These are phyloP conservation scores for Sipha flava DNA, from an alignment of 1,140 invertebrate genomes.

Conservation along the genomic window DNA sequence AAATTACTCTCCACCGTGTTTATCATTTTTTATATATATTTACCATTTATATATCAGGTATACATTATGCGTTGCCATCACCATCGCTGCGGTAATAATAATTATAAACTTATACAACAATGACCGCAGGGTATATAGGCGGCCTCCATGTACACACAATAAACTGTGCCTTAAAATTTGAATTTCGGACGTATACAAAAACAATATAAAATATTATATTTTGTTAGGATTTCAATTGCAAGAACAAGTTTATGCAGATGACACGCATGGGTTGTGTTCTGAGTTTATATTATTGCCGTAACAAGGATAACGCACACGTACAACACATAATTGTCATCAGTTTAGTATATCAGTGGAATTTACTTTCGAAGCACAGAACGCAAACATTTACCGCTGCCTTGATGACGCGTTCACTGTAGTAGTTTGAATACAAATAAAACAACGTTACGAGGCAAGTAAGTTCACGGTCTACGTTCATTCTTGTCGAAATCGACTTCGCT, in stretches of 20 bases:
- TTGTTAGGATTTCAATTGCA: no score
- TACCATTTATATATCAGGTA: neutral
- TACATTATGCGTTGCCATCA: neutral
- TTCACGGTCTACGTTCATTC: neutral
- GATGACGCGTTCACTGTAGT: neutral
- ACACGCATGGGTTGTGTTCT: no score
- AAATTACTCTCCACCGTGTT: neutral
- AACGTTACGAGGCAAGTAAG: neutral
- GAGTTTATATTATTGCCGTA: no score
- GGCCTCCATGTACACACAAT: neutral
- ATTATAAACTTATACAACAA: neutral
- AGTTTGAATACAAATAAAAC: neutral
- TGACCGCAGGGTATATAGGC: neutral
- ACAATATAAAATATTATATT: neutral
- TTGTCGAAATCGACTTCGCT: neutral
- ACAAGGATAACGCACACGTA: no score
- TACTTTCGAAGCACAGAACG: neutral
- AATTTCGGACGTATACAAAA: neutral
- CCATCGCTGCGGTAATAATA: neutral
- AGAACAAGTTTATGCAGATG: no score
- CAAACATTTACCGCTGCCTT: no score
- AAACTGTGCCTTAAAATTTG: neutral
- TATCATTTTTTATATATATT: neutral
- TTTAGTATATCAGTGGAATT: no score
- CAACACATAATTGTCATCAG: no score